These are phyloP conservation scores for Diadophis punctatus DNA, from an alignment of 2,113 vertebrate genomes.

Conservation along the genomic window DNA sequence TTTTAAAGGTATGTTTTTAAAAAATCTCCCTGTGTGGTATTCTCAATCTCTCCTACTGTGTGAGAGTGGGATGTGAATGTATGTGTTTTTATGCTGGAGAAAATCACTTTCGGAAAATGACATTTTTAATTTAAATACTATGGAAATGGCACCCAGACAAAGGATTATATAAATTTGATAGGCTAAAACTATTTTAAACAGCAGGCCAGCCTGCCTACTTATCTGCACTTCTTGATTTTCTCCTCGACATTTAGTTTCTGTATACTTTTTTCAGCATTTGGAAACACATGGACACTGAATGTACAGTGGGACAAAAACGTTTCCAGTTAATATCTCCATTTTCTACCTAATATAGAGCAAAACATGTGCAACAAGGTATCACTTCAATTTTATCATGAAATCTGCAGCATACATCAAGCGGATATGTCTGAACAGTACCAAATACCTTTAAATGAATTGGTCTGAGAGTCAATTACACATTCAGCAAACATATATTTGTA, in stretches of 20 bases:
- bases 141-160: neutral
- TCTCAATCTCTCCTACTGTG: neutral
- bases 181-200: neutral
- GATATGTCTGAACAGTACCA: neutral
- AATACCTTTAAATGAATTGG: neutral
- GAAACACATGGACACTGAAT: neutral
- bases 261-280: neutral
- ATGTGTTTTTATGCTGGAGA: neutral
- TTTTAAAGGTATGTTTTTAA: neutral
- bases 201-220: neutral
- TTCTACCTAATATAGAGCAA: neutral
- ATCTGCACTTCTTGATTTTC: neutral
- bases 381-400: neutral
- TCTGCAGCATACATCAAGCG: neutral
- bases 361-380: neutral
- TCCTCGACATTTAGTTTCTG: neutral
- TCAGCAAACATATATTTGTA: neutral
- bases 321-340: neutral
- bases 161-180: neutral
- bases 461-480: neutral
- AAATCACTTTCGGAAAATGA: neutral
- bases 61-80: neutral
- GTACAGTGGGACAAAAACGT: neutral
- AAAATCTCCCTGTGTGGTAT: neutral
- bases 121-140: neutral